phyloP scores from a whole-genome alignment of 2,888 invertebrate genomes.

The Deilephila porcellus region DNA sequence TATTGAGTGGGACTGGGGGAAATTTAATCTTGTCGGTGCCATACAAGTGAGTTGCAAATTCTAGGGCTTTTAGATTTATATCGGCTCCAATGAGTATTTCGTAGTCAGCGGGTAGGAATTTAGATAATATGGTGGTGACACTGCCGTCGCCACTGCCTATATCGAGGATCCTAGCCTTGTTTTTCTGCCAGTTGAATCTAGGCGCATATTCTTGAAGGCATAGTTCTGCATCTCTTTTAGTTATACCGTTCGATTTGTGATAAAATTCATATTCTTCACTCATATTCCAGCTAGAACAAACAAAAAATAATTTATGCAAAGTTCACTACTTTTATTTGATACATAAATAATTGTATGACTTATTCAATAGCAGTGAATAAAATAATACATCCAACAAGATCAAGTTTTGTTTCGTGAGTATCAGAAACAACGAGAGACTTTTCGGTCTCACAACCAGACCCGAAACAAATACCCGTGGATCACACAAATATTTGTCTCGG shows the following conservation, averaged over 20 bases:
- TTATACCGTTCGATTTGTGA: slow-evolving; percentile 2
- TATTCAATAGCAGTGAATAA: background rate
- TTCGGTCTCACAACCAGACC: too few species aligned
- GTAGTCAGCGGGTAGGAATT: slow-evolving; percentile 26
- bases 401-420: too few species aligned
- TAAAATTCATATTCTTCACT: background rate
- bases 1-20: slow-evolving; percentile 10
- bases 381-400: too few species aligned
- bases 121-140: slow-evolving; percentile 31
- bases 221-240: slow-evolving; percentile 5
- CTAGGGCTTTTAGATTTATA: slow-evolving; percentile 25
- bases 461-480: too few species aligned
- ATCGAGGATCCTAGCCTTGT: slow-evolving; percentile 28
- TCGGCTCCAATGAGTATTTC: slow-evolving; percentile 26
- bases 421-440: too few species aligned
- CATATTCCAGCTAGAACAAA: slow-evolving; percentile 29
- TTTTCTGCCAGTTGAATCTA: slow-evolving; percentile 25
- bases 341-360: background rate
- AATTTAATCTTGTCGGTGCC: slow-evolving; percentile 21
- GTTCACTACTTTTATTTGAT: too few species aligned
- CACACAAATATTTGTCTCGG: too few species aligned
- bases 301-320: background rate
- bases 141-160: slow-evolving; percentile 37
- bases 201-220: slow-evolving; percentile 23
- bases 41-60: slow-evolving; percentile 26